phyloP scores from a whole-genome alignment of 2,113 vertebrate genomes.

The Eira barbara region DNA sequence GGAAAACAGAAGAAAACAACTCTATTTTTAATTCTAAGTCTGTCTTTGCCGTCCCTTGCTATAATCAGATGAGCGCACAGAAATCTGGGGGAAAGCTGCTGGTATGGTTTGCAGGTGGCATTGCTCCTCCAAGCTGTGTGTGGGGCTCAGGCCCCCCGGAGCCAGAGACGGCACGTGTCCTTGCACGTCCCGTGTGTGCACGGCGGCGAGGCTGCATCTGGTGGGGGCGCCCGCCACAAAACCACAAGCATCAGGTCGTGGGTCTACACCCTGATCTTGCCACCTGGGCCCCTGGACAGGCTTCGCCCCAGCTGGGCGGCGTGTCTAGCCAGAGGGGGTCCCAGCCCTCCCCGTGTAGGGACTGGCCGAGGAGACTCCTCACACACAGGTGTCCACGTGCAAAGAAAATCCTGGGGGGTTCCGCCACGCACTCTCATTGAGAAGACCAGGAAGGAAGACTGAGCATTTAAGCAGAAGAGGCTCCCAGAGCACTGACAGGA shows the following conservation, averaged over 20 bases:
- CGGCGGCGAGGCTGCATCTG: no score
- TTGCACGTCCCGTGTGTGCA: accelerated
- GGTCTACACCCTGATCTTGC: background rate
- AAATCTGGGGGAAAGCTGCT: background rate
- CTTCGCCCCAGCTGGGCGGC: no score
- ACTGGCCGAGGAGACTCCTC: background rate
- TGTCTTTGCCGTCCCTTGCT: background rate
- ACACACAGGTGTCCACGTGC: background rate
- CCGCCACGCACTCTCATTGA: background rate
- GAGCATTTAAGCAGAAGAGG: background rate
- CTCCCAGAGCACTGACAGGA: background rate
- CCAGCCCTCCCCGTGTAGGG: background rate
- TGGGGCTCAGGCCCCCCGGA: background rate
- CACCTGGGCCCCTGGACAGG: background rate
- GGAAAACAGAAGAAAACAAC: background rate
- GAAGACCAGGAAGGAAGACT: background rate
- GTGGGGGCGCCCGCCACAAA: background rate
- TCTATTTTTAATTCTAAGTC: background rate
- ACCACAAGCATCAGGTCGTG: no score
- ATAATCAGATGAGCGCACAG: background rate
- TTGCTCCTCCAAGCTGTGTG: no score
- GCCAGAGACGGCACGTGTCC: background rate
- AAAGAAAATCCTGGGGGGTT: background rate
- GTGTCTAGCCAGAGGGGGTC: background rate
- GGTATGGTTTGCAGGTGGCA: accelerated